These are phyloP conservation scores for Halcyon leucocephala DNA, from an alignment of 2,797 vertebrate genomes.

Conservation along the genomic window DNA sequence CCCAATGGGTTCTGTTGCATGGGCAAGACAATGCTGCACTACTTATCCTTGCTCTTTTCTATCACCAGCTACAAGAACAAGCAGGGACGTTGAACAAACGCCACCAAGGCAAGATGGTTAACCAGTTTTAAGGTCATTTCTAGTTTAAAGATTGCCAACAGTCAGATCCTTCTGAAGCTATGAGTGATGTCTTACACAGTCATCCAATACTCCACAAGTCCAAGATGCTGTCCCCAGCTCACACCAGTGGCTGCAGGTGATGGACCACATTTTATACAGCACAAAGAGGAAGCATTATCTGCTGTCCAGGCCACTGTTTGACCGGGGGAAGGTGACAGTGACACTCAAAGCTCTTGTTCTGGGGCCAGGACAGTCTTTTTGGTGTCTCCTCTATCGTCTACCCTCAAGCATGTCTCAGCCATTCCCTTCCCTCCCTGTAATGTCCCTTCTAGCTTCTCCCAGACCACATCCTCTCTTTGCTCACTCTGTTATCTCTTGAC, in stretches of 20 bases:
- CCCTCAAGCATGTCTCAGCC: background rate
- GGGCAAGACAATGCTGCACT: rapidly evolving
- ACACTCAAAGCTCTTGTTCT: background rate
- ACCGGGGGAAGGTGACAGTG: background rate
- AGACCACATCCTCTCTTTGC: background rate
- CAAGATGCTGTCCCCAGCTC: background rate
- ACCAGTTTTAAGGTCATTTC: background rate
- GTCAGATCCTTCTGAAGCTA: background rate
- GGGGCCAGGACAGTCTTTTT: background rate
- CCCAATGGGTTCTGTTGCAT: background rate
- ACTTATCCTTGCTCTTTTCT: background rate
- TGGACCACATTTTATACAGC: rapidly evolving
- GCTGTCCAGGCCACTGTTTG: background rate
- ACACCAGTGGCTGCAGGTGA: background rate
- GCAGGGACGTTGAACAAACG: background rate
- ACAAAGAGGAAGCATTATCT: background rate
- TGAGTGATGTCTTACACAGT: background rate
- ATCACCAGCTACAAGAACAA: background rate
- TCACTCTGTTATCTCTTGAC: background rate
- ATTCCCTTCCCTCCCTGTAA: background rate
- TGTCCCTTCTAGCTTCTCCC: background rate
- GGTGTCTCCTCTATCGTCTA: background rate
- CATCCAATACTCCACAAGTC: background rate
- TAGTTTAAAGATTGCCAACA: background rate
- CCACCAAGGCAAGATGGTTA: rapidly evolving